Base-by-base conservation (phyloP, 2,797 vertebrate genomes). In the Channallabes apus region DNA sequence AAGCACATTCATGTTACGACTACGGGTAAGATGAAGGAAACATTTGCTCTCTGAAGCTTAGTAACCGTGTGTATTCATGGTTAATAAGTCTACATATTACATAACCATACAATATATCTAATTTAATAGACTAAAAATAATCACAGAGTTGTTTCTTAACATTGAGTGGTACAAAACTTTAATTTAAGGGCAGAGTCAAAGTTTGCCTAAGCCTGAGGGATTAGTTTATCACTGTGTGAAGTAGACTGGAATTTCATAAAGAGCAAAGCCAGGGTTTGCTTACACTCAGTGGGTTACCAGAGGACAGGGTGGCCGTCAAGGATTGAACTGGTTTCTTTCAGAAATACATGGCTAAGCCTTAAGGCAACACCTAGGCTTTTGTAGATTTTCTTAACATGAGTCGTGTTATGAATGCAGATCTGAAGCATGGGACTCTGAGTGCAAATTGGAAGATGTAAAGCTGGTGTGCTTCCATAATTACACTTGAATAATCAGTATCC, bases 211-310 rank as follows among this genome's bases (percentile, higher is more conserved):
- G 35, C 51, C 61, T 51, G 35, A 76, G 35, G 69, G 35, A 84
- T 81, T 84, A 81, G 24, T 20, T 87, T 84, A 81, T 81, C 71
- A 76, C 62, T 87, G 35, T 51, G 67, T 76, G 82, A 61, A 84
- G 54, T 41, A 32, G 62, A 27, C 69, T 87, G 82, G 75, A 80
- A 83, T 83, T 83, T 83, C 29, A 73, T 82, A 32, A 68, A 86
- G 58, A 75, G 32, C 69, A 80, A 75, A 77, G 69, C 35, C 72
- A 67, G 64, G 38, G 35, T 29, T 64, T 69, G 73, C 58, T 22
- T 82, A n/a, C 35, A 78, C 58, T 71, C 65, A 62, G 54, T 69
- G 65, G 56, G 81, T 71, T 79, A 51, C 56, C 56, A 82, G 56
- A 86, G 35, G 46, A 86, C 80, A 68, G 41, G 41, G 67, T 65